Evolutionary conservation across 2,113 vertebrate genomes (phyloP).

Genomic region (human): GRCh38 chr13:32658001-32658500

Average conservation of each 20-base stretch:
- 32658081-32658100: background rate
- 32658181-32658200: constrained; percentile 30
- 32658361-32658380: constrained; percentile 27
- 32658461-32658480: constrained; percentile 99
- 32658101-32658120: background rate
- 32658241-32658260: constrained; percentile 99
- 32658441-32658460: constrained; percentile 99
- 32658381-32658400: constrained; percentile 27
- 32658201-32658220: constrained; percentile 55
- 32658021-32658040: background rate
- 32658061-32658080: background rate
- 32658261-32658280: constrained; percentile 98
- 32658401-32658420: background rate
- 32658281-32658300: constrained; percentile 99
- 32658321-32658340: constrained; percentile 89
- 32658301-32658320: constrained; percentile 99
- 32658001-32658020: background rate
- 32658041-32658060: background rate
- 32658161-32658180: background rate
- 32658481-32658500: constrained; percentile 99
- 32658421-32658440: constrained; percentile 91
- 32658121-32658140: background rate
- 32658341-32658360: constrained; percentile 37
- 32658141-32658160: background rate
- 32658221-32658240: constrained; percentile 86